Evolutionary conservation across 2,797 vertebrate species (phyloP).

Genomic region (Sternarchorhynchus goeldii): DNA sequence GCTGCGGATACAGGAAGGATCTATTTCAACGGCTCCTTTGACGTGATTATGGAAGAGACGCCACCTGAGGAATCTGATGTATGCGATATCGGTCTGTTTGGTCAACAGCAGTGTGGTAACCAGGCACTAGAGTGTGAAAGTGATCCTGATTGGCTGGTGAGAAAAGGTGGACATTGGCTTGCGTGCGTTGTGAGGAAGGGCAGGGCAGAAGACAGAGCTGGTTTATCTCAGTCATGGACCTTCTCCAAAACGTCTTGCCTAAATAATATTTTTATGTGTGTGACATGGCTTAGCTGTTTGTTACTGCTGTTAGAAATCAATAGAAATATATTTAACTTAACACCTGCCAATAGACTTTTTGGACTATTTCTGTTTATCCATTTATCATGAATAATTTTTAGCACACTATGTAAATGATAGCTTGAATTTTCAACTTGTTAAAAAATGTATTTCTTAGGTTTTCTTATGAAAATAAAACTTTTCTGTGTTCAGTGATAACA

Average conservation of each 20-base stretch:
- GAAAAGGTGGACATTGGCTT: constrained; percentile 35
- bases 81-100: constrained; percentile 73
- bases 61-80: constrained; percentile 57
- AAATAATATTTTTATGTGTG: too few relatives aligned
- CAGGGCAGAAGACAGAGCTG: neutral
- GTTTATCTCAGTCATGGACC: neutral
- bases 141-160: constrained; percentile 45
- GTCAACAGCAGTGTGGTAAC: constrained; percentile 71
- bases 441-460: too few relatives aligned
- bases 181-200: neutral
- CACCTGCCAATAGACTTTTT: too few relatives aligned
- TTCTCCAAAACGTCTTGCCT: neutral
- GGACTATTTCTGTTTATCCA: too few relatives aligned
- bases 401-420: too few relatives aligned
- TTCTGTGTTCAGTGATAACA: constrained; percentile 8
- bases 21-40: constrained; percentile 22
- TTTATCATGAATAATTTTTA: too few relatives aligned
- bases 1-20: neutral
- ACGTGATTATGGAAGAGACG: neutral
- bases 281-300: too few relatives aligned
- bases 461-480: too few relatives aligned
- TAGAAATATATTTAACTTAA: too few relatives aligned
- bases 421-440: too few relatives aligned
- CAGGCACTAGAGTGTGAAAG: constrained; percentile 61
- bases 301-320: too few relatives aligned